phyloP scores from a whole-genome alignment of 2,888 invertebrate genomes.

The Ophion slaviceki region DNA sequence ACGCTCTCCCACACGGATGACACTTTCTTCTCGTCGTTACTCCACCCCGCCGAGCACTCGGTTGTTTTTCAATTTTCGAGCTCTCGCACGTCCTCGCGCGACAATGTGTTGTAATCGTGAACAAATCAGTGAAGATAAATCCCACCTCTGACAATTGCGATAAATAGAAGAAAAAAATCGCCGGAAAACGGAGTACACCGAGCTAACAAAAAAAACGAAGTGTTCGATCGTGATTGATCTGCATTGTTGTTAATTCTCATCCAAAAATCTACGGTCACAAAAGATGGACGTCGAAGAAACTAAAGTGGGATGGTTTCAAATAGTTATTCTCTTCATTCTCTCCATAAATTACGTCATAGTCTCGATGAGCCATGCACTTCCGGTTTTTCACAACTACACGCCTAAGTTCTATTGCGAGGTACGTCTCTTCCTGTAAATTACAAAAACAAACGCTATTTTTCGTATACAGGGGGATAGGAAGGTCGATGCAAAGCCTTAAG shows the following conservation, averaged over 20 bases:
- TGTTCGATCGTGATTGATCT: not conserved
- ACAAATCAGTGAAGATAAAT: conserved; percentile 12
- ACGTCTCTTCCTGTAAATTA: conserved; percentile 57
- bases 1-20: conserved; percentile 74
- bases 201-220: not conserved
- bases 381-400: conserved; percentile 81
- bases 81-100: not conserved
- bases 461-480: no score
- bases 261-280: not conserved
- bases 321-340: conserved; percentile 78
- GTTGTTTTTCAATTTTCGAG: conserved; percentile 15
- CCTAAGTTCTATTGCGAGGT: conserved; percentile 82
- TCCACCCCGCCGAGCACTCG: conserved; percentile 22
- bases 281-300: conserved; percentile 77
- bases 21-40: conserved; percentile 68
- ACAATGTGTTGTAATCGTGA: conserved; percentile 20
- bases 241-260: not conserved
- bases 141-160: not conserved
- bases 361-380: conserved; percentile 82
- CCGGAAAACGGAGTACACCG: not conserved
- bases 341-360: conserved; percentile 81
- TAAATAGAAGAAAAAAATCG: not conserved
- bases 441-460: not conserved
- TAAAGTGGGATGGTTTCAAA: conserved; percentile 79
- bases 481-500: no score